Evolutionary conservation across 2,113 vertebrate species (phyloP).

Genomic region (Panthera leo): DNA sequence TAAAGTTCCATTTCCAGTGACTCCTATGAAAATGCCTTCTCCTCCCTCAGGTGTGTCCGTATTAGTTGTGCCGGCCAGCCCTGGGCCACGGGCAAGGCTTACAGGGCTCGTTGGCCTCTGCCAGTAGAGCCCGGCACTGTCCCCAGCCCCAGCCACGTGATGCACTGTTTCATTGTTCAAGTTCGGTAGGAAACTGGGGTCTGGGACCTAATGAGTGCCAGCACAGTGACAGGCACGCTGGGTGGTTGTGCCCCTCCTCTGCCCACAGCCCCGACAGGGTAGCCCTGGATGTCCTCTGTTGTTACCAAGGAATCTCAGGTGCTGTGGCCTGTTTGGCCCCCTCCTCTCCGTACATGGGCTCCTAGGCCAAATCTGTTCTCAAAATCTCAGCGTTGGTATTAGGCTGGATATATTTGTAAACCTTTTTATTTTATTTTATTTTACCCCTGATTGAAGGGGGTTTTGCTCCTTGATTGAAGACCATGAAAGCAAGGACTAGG

Average conservation of each 20-base stretch:
- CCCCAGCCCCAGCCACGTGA: neutral
- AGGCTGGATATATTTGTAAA: neutral
- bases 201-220: neutral
- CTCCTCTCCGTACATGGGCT: neutral
- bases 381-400: neutral
- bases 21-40: neutral
- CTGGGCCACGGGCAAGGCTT: neutral
- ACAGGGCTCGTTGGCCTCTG: neutral
- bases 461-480: constrained; percentile 4
- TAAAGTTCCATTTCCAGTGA: neutral
- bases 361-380: neutral
- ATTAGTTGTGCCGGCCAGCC: neutral
- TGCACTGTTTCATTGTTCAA: neutral
- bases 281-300: neutral
- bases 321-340: neutral
- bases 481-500: neutral
- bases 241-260: too few relatives aligned
- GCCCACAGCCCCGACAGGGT: neutral
- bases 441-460: neutral
- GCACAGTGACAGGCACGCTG: neutral
- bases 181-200: neutral
- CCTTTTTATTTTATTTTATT: neutral
- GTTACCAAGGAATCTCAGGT: neutral
- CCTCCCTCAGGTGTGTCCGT: neutral
- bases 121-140: neutral